Base-by-base conservation (phyloP, 2,797 vertebrate species). In the Sebastes hubbsi region DNA sequence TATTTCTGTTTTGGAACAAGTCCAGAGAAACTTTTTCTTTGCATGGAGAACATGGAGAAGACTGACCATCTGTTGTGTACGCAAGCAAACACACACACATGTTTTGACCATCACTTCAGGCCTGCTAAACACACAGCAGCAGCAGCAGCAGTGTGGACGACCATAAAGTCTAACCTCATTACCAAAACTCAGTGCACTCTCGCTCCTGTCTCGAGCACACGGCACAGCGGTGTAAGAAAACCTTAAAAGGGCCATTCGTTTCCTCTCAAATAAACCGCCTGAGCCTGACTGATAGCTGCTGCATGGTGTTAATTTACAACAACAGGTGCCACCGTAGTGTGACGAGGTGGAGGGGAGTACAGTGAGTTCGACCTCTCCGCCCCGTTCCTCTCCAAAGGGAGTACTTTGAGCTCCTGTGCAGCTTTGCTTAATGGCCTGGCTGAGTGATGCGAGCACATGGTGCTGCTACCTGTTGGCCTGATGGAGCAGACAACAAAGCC, bases 231-330 rank as follows among this genome's bases (percentile, higher is more conserved):
- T 61, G 84, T 73, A 87, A 89, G 80, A 81, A 61, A 36, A 46
- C 77, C 67, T 72, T 82, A 73, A 89, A 87, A 85, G 77, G 66
- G 11, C 72, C 75, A 42, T 90, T 93, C 62, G 27, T 87, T 90
- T 91, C 89, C 90, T 88, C 83, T 80, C 87, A 92, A 92, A 94
- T 75, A 91, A 91, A 92, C 83, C 85, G 90, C 87, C 91, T 91
- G 85, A 90, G 89, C 89, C 77, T 82, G 89, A 89, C 90, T 87
- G 92, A 93, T 88, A 90, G 90, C 84, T 92, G 91, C 86, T 75
- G 85, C 65, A 58, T 60, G 83, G 88, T 89, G 90, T 90, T 91
- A 75, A 89, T 93, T 94, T 88, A 87, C 81, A 86, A 89, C 83
- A 87, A 92, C 86, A 87, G 84, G 80, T 79, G 56, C 60, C 89